Evolutionary conservation across 2,797 vertebrate genomes (phyloP), one percentile per base, ranked within the genome.

Genomic region (Labeo calbasu): DNA sequence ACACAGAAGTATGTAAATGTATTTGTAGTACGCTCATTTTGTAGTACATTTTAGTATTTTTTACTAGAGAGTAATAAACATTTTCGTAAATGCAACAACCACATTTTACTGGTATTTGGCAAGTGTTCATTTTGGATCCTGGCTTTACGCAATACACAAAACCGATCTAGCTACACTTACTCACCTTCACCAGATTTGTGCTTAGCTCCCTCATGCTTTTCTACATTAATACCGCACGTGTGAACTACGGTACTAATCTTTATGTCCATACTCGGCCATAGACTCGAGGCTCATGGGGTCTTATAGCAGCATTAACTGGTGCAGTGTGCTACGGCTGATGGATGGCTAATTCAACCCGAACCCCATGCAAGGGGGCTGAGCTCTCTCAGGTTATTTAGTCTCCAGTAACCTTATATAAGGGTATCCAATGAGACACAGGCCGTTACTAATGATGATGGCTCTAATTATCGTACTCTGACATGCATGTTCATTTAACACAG

Each of bases 391-490:
- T 92, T 90, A 84, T 91, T 93, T 85, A 90, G 88, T 92, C 90
- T 86, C 81, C 77, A 85, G 79, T 88, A 91, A 90, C 89, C 91
- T 93, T 84, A 91, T 86, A 91, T 91, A 90, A 92, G 91, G 89
- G 77, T 87, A 89, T 92, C 78, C 89, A 90, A 82, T 85, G 77
- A 91, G 91, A 88, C 72, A 76, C 73, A 86, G 88, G 50, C 61
- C 55, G 82, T 89, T 92, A 90, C 93, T 93, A 92, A 93, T 90
- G 92, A 89, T 89, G 88, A 90, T 88, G 79, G 84, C 83, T 89
- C 90, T 93, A 91, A 93, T 90, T 92, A 93, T 88, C 89, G 85
- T 89, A 92, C 90, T 86, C 85, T 90, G 92, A 94, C 92, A 91
- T 61, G 65, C 88, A 91, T 91, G 91, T 92, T 90, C 89, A 92